Conservation (phyloP, 2,113 vertebrate species). For the Callipepla squamata region DNA sequence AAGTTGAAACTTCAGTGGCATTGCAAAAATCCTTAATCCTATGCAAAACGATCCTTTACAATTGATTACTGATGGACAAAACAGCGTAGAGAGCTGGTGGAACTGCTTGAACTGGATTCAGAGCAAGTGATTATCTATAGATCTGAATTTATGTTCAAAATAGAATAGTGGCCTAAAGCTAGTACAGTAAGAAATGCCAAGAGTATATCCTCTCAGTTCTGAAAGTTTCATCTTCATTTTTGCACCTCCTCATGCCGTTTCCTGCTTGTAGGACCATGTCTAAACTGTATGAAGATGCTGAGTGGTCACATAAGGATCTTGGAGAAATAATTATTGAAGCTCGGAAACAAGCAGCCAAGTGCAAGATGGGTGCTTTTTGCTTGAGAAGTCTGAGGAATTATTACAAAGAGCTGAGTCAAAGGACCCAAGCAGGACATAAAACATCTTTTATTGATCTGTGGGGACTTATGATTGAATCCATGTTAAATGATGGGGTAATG, state of each 20-base stretch:
- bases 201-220: neutral
- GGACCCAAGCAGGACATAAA: constrained; percentile 79
- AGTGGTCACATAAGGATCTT: constrained; percentile 86
- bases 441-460: constrained; percentile 85
- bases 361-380: constrained; percentile 72
- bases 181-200: rapidly evolving
- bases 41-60: neutral
- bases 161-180: neutral
- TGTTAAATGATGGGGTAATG: constrained; percentile 82
- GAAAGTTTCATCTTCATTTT: neutral
- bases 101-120: neutral
- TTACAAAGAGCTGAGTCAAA: constrained; percentile 74
- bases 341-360: constrained; percentile 78
- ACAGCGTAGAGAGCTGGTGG: neutral
- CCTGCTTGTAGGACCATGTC: constrained; percentile 80
- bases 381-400: constrained; percentile 78
- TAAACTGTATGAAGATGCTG: constrained; percentile 81
- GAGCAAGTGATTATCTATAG: neutral
- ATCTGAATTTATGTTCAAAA: neutral
- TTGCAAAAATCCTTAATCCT: neutral
- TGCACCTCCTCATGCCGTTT: neutral
- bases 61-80: neutral
- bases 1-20: neutral
- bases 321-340: constrained; percentile 69
- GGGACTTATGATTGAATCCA: constrained; percentile 84